A percentile compares a stretch with the other conserved stretches of the same genome.
phyloP scores from a whole-genome alignment of 2,888 invertebrate genomes.

The Neoaliturus tenellus region DNA sequence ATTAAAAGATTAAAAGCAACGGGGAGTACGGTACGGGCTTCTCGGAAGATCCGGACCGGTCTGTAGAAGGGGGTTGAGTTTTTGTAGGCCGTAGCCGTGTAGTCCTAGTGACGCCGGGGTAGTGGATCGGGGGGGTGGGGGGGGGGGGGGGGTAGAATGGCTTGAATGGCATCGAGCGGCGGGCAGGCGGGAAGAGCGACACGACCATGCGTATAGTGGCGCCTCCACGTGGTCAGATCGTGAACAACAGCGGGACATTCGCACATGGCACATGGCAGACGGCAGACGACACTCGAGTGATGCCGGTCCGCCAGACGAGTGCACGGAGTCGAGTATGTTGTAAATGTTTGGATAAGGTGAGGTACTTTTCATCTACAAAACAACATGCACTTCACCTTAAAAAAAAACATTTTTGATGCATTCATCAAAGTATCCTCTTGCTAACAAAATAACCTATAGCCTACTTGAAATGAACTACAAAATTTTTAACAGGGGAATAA shows the following conservation, averaged over 20 bases:
- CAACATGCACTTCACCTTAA: no score
- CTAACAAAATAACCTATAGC: no score
- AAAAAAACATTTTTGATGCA: no score
- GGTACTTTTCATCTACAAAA: no score
- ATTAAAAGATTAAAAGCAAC: background rate
- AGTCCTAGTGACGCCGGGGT: background rate
- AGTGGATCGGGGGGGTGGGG: background rate
- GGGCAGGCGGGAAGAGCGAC: background rate
- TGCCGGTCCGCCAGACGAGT: no score
- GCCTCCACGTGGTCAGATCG: background rate
- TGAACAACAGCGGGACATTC: background rate
- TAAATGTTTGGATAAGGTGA: no score
- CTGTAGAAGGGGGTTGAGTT: background rate
- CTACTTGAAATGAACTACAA: no score
- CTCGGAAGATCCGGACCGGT: background rate
- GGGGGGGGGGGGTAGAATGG: background rate
- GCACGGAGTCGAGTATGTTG: no score
- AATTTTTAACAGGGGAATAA: no score
- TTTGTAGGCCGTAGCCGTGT: background rate
- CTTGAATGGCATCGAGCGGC: background rate
- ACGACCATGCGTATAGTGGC: background rate
- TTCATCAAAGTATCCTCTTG: no score
- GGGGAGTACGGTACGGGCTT: background rate
- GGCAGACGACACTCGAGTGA: no score
- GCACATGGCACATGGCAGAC: no score